Base-by-base conservation (phyloP, 2,797 vertebrate genomes). In the Tympanoctomys barrerae region DNA sequence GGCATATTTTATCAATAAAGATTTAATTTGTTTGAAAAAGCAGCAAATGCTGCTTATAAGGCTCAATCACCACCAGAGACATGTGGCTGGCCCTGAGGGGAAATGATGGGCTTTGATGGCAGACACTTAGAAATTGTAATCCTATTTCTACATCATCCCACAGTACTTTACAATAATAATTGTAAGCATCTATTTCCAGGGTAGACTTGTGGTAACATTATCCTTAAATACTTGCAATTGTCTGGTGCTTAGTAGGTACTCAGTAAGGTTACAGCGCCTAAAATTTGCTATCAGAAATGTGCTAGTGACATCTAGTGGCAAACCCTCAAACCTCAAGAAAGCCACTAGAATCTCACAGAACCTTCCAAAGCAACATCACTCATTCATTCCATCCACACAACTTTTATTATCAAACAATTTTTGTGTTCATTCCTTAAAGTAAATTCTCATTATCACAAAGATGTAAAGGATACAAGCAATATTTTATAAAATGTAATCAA, bases 231-330 rank as follows among this genome's bases (percentile, higher is more conserved):
- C 85, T 95, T 42, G 22, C 54, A 96, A 77, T 4, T 6, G 7
- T 16, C 19, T 64, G 71, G 19, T 52, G 91, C 94, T 59, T 46
- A 97, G 94, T 97, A 97, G 91, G 91, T 80, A 70, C 64, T 86
- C 68, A 91, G 11, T 36, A 64, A 96, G 89, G 26, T 39, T 90
- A 61, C 28, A 12, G 8, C 11, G 5, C 42, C 49, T 46, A 24
- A 18, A 87, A 73, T 36, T 54, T 75, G n/a, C 26, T 57, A 90
- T 90, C 59, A 78, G 84, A 97, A 97, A 97, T 96, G 36, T 97
- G 81, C 73, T 93, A 91, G 84, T 78, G 97, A 87, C 97, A 97
- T 93, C 97, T 97, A 96, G 97, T 96, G 97, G 97, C 80, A n/a
- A 83, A 2, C 1, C 26, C 94, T 31, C 52, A 93, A 83, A 93